Evolutionary conservation across 2,888 invertebrate species (phyloP).

Genomic region (Hipparchia sbordonii): DNA sequence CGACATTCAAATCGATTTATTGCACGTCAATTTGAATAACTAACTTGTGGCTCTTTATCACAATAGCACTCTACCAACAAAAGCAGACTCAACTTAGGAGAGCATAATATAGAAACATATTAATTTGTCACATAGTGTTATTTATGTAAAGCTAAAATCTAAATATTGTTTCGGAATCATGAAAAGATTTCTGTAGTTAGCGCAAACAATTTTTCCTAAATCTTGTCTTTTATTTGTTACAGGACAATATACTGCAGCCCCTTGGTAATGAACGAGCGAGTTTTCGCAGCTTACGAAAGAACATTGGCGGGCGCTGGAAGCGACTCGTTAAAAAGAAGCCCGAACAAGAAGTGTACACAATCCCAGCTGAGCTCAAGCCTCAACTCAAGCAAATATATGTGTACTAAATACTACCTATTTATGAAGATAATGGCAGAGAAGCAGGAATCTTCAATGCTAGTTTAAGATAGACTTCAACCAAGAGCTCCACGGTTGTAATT

Average conservation of each 20-base stretch:
- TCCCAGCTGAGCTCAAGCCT: conserved; percentile 93
- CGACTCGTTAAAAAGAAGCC: conserved; percentile 93
- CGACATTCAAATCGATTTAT: neutral
- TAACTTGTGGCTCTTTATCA: too few relatives aligned
- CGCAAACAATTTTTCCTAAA: neutral
- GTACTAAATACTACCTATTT: conserved; percentile 80
- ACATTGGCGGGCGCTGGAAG: conserved; percentile 93
- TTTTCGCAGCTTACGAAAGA: conserved; percentile 92
- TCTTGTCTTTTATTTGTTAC: conserved; percentile 71
- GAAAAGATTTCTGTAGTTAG: too few relatives aligned
- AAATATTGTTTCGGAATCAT: too few relatives aligned
- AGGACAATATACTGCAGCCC: conserved; percentile 91
- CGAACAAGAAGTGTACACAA: conserved; percentile 90
- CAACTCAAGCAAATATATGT: conserved; percentile 95
- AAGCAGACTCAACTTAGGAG: too few relatives aligned
- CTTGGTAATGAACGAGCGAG: conserved; percentile 88
- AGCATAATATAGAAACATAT: too few relatives aligned
- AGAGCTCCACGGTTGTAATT: conserved; percentile 64
- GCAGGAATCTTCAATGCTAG: conserved; percentile 71
- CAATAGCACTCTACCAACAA: too few relatives aligned
- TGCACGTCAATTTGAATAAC: too few relatives aligned
- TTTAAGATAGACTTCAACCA: conserved; percentile 61
- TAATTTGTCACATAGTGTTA: too few relatives aligned
- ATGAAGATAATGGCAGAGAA: conserved; percentile 61
- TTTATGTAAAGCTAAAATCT: too few relatives aligned